Evolutionary conservation across 1,140 invertebrate species (phyloP).

Genomic region (Drosophila burlai): DNA sequence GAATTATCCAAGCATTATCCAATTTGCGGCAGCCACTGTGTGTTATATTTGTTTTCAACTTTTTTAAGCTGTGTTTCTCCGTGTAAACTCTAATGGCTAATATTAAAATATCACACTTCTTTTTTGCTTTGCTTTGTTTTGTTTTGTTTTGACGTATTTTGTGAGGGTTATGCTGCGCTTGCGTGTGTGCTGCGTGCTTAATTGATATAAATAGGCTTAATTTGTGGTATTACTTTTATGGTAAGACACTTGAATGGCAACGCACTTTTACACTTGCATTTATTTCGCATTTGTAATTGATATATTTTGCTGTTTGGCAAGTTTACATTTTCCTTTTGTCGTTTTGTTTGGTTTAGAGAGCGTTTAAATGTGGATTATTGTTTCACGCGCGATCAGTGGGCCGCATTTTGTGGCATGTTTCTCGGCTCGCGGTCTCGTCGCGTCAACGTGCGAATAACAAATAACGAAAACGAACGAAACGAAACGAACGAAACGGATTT

Average conservation of each 20-base stretch:
- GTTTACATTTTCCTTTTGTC: constrained; percentile 49
- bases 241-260: constrained; percentile 80
- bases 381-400: constrained; percentile 55
- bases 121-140: constrained; percentile 25
- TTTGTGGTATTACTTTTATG: constrained; percentile 40
- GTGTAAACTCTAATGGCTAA: constrained; percentile 78
- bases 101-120: constrained; percentile 77
- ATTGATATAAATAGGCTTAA: constrained; percentile 42
- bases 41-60: constrained; percentile 9
- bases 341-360: constrained; percentile 4
- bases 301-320: constrained; percentile 65
- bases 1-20: constrained; percentile 80
- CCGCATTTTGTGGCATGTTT: constrained; percentile 44
- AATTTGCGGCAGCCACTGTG: constrained; percentile 31
- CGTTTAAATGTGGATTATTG: constrained; percentile 40
- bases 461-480: constrained; percentile 83
- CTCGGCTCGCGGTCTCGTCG: constrained; percentile 70
- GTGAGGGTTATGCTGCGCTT: constrained; percentile 54
- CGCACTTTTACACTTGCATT: constrained; percentile 63
- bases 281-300: constrained; percentile 15
- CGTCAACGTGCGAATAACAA: constrained; percentile 84
- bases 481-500: constrained; percentile 79
- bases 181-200: constrained; percentile 48
- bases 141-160: constrained; percentile 48
- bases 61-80: constrained; percentile 36